These are phyloP conservation scores for Leuciscus idus DNA, from an alignment of 2,113 vertebrate species.

Conservation along the genomic window DNA sequence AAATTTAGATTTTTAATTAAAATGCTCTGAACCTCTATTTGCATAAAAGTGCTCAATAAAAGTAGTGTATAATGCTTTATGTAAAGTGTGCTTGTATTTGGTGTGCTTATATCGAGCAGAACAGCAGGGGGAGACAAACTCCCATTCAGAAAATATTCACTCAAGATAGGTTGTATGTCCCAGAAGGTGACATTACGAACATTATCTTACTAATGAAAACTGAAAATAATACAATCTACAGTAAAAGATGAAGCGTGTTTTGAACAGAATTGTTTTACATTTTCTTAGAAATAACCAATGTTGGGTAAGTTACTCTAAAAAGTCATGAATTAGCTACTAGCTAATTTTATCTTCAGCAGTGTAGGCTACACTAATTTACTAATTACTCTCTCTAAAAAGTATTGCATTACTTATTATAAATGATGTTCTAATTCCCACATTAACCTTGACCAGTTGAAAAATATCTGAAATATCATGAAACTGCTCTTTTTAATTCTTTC, in stretches of 20 bases:
- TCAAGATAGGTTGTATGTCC: background rate
- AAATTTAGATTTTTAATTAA: background rate
- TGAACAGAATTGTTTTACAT: background rate
- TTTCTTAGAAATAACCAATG: background rate
- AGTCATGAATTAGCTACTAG: no score
- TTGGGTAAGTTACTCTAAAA: no score
- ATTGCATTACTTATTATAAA: no score
- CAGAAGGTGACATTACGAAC: background rate
- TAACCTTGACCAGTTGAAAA: no score
- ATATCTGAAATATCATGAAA: no score
- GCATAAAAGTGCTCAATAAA: conserved; percentile 4
- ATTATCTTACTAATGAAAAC: background rate
- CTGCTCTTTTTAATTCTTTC: no score
- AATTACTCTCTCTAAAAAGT: no score
- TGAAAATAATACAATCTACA: background rate
- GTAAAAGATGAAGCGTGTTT: background rate
- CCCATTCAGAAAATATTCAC: background rate
- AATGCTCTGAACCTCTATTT: background rate
- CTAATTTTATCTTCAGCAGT: no score
- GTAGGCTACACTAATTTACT: no score
- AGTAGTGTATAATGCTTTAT: background rate
- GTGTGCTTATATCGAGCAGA: background rate
- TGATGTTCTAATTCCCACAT: no score
- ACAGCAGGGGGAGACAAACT: conserved; percentile 40
- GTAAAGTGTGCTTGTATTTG: background rate